Conservation (phyloP, 2,888 invertebrate species). For the Acrobasis consociella region DNA sequence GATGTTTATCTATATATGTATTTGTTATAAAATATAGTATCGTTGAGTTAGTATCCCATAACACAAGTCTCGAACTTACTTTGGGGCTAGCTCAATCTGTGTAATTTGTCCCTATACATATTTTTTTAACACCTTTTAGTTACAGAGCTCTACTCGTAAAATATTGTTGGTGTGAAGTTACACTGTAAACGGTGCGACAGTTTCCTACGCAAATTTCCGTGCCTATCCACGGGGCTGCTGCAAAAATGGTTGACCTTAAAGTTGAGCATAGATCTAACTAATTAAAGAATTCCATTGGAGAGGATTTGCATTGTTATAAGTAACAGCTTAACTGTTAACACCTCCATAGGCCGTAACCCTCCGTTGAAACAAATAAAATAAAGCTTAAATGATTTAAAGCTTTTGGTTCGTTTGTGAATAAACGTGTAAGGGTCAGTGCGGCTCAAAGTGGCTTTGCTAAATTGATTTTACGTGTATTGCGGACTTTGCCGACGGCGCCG, state of each 20-base stretch:
- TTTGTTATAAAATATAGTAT: too few species aligned
- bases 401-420: slow-evolving; percentile 52
- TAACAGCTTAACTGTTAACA: slow-evolving; percentile 7
- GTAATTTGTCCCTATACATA: too few species aligned
- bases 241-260: background rate
- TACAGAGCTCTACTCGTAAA: too few species aligned
- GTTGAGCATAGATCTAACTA: background rate
- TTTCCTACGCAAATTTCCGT: background rate
- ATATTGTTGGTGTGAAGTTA: too few species aligned
- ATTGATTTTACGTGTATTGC: slow-evolving; percentile 81
- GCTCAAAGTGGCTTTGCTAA: slow-evolving; percentile 75
- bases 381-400: slow-evolving; percentile 35
- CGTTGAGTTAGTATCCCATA: too few species aligned
- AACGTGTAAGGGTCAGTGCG: slow-evolving; percentile 65
- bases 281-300: background rate
- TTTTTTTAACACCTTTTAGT: too few species aligned
- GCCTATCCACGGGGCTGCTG: background rate
- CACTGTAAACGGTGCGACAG: too few species aligned
- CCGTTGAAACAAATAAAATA: slow-evolving; percentile 31
- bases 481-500: slow-evolving; percentile 58
- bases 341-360: slow-evolving; percentile 7
- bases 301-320: slow-evolving; percentile 6
- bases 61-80: too few species aligned
- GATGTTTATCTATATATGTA: too few species aligned
- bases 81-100: too few species aligned